Conservation (phyloP, 2,888 invertebrate genomes). For the Didymodactylos carnosus region DNA sequence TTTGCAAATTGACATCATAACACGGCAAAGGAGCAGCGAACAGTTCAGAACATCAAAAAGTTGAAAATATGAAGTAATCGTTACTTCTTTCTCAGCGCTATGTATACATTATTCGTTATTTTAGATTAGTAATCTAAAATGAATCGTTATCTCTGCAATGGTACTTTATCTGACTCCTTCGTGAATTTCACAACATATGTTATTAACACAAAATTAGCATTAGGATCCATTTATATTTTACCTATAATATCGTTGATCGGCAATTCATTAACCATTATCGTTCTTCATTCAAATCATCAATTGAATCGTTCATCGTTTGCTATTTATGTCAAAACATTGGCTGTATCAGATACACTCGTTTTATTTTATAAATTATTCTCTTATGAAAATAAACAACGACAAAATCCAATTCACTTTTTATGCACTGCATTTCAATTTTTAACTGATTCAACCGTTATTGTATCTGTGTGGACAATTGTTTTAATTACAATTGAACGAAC, state of each 20-base stretch:
- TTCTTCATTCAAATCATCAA: not conserved
- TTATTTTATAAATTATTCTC: not conserved
- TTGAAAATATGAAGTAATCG: too few species aligned
- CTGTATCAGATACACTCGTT: not conserved
- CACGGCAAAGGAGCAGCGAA: too few species aligned
- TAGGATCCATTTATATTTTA: not conserved
- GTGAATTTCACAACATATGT: not conserved
- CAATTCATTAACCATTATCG: not conserved
- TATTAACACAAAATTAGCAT: not conserved
- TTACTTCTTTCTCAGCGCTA: too few species aligned
- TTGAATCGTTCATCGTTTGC: not conserved
- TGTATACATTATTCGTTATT: too few species aligned
- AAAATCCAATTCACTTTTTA: not conserved
- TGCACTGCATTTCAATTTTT: not conserved
- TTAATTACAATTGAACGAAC: not conserved
- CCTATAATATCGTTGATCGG: not conserved
- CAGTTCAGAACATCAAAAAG: too few species aligned
- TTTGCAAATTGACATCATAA: too few species aligned
- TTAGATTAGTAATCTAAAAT: too few species aligned
- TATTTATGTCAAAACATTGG: not conserved
- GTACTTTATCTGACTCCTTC: too few species aligned
- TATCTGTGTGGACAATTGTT: not conserved
- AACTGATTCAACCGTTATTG: not conserved
- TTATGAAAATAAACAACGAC: not conserved
- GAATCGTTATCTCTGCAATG: too few species aligned